These are phyloP conservation scores for Trigoniulus corallinus DNA, from an alignment of 1,140 invertebrate genomes.

Conservation along the genomic window DNA sequence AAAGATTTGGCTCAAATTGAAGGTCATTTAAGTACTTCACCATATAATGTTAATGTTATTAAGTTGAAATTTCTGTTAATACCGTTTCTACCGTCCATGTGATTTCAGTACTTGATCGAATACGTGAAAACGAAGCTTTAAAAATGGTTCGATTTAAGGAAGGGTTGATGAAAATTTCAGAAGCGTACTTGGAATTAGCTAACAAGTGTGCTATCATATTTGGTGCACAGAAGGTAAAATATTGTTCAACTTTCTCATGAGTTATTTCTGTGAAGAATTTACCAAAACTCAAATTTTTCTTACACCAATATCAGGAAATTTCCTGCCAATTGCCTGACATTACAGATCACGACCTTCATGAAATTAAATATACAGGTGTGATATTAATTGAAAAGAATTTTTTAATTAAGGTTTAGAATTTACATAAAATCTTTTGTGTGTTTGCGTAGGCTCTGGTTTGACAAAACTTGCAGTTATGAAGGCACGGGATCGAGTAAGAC, in stretches of 20 bases:
- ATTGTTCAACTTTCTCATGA: no score
- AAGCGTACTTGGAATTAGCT: conserved; percentile 31
- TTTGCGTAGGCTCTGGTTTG: conserved; percentile 3
- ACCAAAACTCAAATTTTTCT: not conserved
- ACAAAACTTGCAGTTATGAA: conserved; percentile 5
- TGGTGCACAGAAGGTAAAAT: conserved; percentile 30
- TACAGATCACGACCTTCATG: not conserved
- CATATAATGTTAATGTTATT: not conserved
- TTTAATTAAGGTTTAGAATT: not conserved
- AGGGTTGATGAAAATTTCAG: conserved; percentile 31
- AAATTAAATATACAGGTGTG: conserved; percentile 7
- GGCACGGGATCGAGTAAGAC: conserved; percentile 3
- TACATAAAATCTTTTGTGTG: not conserved
- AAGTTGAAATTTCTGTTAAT: not conserved
- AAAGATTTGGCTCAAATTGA: conserved; percentile 32
- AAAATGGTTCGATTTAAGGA: conserved; percentile 35
- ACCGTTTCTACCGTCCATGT: not conserved
- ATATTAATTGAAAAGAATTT: not conserved
- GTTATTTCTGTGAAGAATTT: no score
- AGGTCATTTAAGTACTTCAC: conserved; percentile 21
- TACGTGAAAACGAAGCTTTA: conserved; percentile 35
- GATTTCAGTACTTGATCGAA: conserved; percentile 31
- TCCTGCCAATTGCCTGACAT: conserved; percentile 2
- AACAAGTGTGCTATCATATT: conserved; percentile 32
- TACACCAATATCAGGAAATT: no score